Conservation (phyloP, 1,140 invertebrate genomes). For the Tribolium castaneum region DNA sequence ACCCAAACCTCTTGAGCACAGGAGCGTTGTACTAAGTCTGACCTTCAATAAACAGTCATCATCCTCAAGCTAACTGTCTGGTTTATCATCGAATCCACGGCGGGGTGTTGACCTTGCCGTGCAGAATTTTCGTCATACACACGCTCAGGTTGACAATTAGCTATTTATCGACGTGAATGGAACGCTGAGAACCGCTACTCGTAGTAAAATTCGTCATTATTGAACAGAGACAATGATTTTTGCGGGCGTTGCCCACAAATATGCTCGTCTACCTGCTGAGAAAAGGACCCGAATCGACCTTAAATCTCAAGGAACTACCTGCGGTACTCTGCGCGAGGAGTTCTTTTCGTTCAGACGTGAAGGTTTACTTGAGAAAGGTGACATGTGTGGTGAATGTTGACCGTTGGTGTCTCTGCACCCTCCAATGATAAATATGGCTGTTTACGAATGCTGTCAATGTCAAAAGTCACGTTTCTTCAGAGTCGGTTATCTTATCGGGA, state of each 20-base stretch:
- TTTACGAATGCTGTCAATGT: conserved; percentile 28
- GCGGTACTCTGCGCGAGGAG: background rate
- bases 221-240: background rate
- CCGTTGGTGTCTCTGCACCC: background rate
- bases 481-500: conserved; percentile 22
- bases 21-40: conserved; percentile 44
- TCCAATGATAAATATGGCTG: conserved; percentile 9
- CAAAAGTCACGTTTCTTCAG: conserved; percentile 29
- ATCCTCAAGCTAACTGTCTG: conserved; percentile 43
- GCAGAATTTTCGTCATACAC: conserved; percentile 32
- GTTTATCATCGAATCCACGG: conserved; percentile 41
- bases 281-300: background rate
- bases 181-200: conserved; percentile 5
- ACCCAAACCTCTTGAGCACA: conserved; percentile 38
- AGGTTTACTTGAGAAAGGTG: conserved; percentile 22
- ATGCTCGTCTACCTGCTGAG: background rate
- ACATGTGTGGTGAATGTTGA: conserved; percentile 14
- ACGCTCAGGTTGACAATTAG: conserved; percentile 10
- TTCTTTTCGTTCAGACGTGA: conserved; percentile 27
- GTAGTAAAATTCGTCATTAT: conserved; percentile 8
- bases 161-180: conserved; percentile 7
- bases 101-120: conserved; percentile 43
- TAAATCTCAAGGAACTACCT: conserved; percentile 32
- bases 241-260: background rate
- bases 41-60: conserved; percentile 45